A percentile compares a stretch with the other conserved stretches of the same genome.
phyloP scores from a whole-genome alignment of 2,888 invertebrate genomes.

The Catonia carolina region DNA sequence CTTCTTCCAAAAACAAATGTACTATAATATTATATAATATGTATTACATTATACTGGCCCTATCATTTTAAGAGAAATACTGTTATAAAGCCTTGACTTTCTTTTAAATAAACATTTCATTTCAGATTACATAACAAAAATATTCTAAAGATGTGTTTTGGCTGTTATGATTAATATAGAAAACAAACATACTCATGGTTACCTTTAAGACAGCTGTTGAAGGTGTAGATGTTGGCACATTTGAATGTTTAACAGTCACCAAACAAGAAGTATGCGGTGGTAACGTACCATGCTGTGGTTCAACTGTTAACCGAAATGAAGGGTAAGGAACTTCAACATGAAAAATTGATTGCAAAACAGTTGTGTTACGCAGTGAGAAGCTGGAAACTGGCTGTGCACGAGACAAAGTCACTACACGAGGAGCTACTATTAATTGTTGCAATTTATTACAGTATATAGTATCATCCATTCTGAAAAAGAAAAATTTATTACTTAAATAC shows the following conservation, averaged over 20 bases:
- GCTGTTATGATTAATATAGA: too few relatives aligned
- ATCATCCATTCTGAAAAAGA: neutral
- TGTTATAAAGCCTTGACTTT: too few relatives aligned
- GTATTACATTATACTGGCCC: too few relatives aligned
- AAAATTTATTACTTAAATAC: too few relatives aligned
- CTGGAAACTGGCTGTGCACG: neutral
- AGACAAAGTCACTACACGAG: neutral
- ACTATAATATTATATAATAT: too few relatives aligned
- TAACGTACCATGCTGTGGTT: neutral
- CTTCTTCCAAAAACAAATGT: too few relatives aligned
- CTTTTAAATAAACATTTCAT: too few relatives aligned
- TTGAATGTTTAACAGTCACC: neutral
- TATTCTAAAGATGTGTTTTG: too few relatives aligned
- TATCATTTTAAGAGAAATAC: too few relatives aligned
- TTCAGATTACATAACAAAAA: too few relatives aligned
- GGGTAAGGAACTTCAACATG: neutral
- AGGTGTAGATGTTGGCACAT: neutral
- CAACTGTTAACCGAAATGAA: neutral
- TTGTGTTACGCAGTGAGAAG: constrained; percentile 6
- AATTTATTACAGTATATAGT: neutral
- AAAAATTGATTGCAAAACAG: neutral
- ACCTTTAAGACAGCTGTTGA: too few relatives aligned
- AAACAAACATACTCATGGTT: too few relatives aligned
- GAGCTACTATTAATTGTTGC: constrained; percentile 2
- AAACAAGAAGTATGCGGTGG: neutral